Conservation (phyloP, 2,113 vertebrate species). For the Lagenorhynchus albirostris region DNA sequence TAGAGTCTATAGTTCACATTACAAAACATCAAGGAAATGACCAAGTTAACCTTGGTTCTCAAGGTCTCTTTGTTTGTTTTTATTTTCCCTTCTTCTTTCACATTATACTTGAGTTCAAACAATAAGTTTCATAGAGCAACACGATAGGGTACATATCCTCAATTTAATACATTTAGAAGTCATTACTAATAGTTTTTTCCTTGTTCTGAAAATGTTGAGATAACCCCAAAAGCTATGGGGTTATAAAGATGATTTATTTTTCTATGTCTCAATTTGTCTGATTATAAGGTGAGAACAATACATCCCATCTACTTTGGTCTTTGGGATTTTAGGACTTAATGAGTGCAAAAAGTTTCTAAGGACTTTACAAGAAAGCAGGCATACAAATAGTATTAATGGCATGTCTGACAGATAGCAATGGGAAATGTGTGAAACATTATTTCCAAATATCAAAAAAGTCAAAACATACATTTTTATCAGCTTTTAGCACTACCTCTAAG, state of each 20-base stretch:
- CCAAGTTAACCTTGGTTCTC: conserved; percentile 57
- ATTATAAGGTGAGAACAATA: conserved; percentile 67
- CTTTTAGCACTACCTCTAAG: conserved; percentile 54
- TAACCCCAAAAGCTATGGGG: conserved; percentile 50
- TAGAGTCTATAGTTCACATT: conserved; percentile 49
- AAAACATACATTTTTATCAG: conserved; percentile 68
- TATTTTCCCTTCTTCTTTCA: conserved; percentile 41
- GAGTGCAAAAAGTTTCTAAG: conserved; percentile 57
- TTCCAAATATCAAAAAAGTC: conserved; percentile 55
- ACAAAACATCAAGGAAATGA: conserved; percentile 51
- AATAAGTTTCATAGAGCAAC: conserved; percentile 47
- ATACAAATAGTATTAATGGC: conserved; percentile 43
- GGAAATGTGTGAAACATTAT: conserved; percentile 48
- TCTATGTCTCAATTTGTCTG: conserved; percentile 63
- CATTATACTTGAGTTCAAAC: conserved; percentile 53
- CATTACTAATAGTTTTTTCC: conserved; percentile 54
- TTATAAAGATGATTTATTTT: conserved; percentile 54
- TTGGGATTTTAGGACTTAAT: conserved; percentile 44
- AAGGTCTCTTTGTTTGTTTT: conserved; percentile 63
- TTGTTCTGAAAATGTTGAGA: conserved; percentile 60
- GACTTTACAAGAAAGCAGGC: conserved; percentile 32
- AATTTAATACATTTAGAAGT: conserved; percentile 69
- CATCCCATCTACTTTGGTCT: conserved; percentile 39
- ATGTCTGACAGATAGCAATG: not conserved
- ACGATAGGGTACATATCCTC: conserved; percentile 32